phyloP scores from a whole-genome alignment of 2,888 invertebrate genomes.

The Lochmaea capreae region DNA sequence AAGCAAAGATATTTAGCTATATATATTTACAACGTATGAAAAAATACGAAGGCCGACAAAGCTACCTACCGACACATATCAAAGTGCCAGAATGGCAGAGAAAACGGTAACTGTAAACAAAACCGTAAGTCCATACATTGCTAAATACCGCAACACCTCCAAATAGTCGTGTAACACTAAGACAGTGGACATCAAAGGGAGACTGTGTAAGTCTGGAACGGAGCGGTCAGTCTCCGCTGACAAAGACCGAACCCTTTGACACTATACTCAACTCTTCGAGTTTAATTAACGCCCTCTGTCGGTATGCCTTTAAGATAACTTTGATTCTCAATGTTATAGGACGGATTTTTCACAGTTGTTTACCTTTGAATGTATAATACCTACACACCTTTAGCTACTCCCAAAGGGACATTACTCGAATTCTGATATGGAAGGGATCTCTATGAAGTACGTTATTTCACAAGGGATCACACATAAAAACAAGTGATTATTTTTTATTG shows the following conservation, averaged over 20 bases:
- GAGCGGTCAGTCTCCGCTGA: slow-evolving; percentile 63
- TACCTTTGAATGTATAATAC: slow-evolving; percentile 26
- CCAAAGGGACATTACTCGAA: slow-evolving; percentile 19
- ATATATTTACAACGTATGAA: slow-evolving; percentile 10
- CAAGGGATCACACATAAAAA: no score
- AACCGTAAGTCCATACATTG: slow-evolving; percentile 60
- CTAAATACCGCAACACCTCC: slow-evolving; percentile 65
- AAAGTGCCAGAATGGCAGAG: slow-evolving; percentile 36
- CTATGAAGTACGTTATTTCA: neutral
- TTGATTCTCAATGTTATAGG: slow-evolving; percentile 47
- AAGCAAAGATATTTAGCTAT: no score
- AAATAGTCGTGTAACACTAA: slow-evolving; percentile 65
- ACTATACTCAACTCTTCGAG: slow-evolving; percentile 63
- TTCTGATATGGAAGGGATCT: slow-evolving; percentile 8
- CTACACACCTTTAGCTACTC: slow-evolving; percentile 15
- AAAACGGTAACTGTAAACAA: slow-evolving; percentile 50
- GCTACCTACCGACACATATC: slow-evolving; percentile 10
- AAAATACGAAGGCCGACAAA: no score
- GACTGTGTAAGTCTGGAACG: slow-evolving; percentile 56
- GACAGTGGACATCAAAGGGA: slow-evolving; percentile 64
- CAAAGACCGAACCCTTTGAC: slow-evolving; percentile 65
- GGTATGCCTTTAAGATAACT: slow-evolving; percentile 62
- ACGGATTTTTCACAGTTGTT: slow-evolving; percentile 36
- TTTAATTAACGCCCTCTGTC: slow-evolving; percentile 65
- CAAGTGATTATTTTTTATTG: no score